phyloP scores from a whole-genome alignment of 2,888 invertebrate species.

The Diabrotica balteata region DNA sequence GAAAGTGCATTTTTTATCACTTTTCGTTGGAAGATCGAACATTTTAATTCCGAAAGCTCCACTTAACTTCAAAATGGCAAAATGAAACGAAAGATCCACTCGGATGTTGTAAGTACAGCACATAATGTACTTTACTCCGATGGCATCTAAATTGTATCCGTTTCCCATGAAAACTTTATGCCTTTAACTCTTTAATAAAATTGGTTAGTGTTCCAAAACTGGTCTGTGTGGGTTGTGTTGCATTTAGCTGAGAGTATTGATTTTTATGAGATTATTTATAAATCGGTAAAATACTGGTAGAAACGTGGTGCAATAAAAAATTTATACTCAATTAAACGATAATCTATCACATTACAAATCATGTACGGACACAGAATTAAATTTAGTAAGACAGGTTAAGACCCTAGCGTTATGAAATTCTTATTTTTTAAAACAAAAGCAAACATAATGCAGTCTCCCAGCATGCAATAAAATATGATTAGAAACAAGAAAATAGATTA shows the following conservation, averaged over 20 bases:
- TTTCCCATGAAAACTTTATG: slow-evolving; percentile 20
- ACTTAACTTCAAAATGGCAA: slow-evolving; percentile 4
- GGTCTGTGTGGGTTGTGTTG: background rate
- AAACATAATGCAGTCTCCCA: no score
- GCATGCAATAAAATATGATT: no score
- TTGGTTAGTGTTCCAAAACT: slow-evolving; percentile 15
- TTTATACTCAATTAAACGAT: no score
- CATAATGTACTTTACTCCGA: slow-evolving; percentile 19
- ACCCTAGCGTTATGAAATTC: no score
- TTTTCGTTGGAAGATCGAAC: background rate
- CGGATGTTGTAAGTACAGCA: slow-evolving; percentile 13
- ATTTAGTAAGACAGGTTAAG: no score
- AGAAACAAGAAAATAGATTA: no score
- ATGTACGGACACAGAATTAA: no score
- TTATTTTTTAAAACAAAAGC: no score
- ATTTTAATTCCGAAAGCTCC: slow-evolving; percentile 21
- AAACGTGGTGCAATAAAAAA: no score
- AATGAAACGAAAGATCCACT: slow-evolving; percentile 6
- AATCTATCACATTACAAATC: no score
- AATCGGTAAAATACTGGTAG: no score
- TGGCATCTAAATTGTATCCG: slow-evolving; percentile 18
- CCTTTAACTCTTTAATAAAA: slow-evolving; percentile 30
- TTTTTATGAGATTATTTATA: slow-evolving; percentile 1
- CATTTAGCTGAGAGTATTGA: slow-evolving; percentile 9
- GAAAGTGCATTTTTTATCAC: no score